Evolutionary conservation across 2,113 vertebrate species (phyloP).

Genomic region (Oryzias celebensis): DNA sequence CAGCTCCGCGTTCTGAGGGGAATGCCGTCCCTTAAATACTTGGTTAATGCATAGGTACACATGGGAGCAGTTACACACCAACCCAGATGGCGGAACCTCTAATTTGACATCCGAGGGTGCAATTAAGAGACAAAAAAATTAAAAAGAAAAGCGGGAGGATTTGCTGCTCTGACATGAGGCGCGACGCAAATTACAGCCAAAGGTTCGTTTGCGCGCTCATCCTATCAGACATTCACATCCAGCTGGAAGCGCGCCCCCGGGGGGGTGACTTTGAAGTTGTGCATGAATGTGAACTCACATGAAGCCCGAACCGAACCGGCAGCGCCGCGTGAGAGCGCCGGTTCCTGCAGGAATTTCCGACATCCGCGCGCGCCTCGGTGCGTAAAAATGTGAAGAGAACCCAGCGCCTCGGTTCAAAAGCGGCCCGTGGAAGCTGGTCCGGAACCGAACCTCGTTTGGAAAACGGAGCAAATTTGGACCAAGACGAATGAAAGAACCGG

Average conservation of each 20-base stretch:
- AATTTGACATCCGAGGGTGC: constrained; percentile 95
- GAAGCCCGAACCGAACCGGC: no score
- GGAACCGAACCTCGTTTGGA: neutral
- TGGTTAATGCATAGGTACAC: constrained; percentile 88
- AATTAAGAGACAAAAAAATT: constrained; percentile 97
- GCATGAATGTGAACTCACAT: constrained; percentile 1
- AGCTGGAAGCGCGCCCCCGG: constrained; percentile 32
- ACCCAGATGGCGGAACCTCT: constrained; percentile 94
- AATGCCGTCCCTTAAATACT: constrained; percentile 79
- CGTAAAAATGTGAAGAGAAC: no score
- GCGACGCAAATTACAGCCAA: constrained; percentile 75
- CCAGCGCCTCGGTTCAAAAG: no score
- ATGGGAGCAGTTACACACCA: constrained; percentile 91
- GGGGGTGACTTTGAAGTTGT: constrained; percentile 33
- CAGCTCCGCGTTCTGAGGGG: constrained; percentile 62
- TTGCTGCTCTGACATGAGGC: constrained; percentile 79
- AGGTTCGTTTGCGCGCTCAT: constrained; percentile 67
- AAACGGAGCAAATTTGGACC: neutral
- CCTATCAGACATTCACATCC: constrained; percentile 74
- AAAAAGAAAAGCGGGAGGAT: constrained; percentile 84
- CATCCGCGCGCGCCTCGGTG: no score
- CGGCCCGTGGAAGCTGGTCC: neutral
- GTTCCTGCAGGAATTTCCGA: no score
- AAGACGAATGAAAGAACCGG: constrained; percentile 32
- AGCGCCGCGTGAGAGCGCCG: no score